Percentiles rank a stretch among this genome's conserved stretches.
Evolutionary conservation across 2,113 vertebrate species (phyloP).

Genomic region (Burhinus bistriatus): DNA sequence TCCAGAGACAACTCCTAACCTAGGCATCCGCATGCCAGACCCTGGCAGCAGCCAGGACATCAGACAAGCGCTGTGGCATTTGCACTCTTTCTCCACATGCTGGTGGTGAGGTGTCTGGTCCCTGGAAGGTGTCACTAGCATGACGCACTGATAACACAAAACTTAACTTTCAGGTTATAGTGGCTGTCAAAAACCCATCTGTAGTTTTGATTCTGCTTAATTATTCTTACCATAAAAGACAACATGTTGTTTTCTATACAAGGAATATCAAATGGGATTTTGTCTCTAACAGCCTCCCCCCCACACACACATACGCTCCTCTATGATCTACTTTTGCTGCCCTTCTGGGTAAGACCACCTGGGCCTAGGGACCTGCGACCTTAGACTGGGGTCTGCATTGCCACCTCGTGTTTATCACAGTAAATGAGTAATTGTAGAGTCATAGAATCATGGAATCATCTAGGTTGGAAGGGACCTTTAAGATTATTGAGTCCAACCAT

Average conservation of each 20-base stretch:
- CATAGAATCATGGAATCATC: too few relatives aligned
- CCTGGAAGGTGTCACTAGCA: neutral
- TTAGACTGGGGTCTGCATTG: neutral
- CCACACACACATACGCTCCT: neutral
- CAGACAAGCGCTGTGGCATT: neutral
- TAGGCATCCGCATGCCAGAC: neutral
- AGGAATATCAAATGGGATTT: neutral
- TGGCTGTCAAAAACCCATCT: neutral
- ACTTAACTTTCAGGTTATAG: rapidly evolving
- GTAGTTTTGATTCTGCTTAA: neutral
- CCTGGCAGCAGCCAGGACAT: neutral
- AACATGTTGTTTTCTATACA: neutral
- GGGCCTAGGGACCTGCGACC: neutral
- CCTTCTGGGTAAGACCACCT: neutral
- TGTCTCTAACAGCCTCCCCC: neutral
- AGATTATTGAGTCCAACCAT: too few relatives aligned
- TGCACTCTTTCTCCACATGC: neutral
- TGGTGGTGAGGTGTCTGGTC: neutral
- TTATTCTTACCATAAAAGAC: neutral
- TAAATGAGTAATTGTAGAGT: neutral
- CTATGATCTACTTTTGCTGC: neutral
- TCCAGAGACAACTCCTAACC: neutral
- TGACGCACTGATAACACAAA: neutral
- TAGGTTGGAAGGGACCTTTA: too few relatives aligned
- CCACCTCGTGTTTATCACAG: neutral